Percentiles rank a stretch among this genome's conserved stretches.
These are phyloP conservation scores for Pica pica DNA, from an alignment of 2,113 vertebrate species.

Conservation along the genomic window DNA sequence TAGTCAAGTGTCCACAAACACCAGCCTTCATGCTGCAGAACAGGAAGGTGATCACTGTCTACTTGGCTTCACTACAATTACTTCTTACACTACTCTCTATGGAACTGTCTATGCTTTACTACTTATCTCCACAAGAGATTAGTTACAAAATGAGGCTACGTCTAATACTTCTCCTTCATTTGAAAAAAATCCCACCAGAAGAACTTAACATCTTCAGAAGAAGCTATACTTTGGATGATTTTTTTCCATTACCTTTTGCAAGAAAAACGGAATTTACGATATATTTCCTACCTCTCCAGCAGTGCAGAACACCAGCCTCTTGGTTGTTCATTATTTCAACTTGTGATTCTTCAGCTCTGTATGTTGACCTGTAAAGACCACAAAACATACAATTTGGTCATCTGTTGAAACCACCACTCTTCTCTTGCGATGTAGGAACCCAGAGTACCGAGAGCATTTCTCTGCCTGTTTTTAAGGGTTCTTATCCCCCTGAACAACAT, in stretches of 20 bases:
- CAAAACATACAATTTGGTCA: not conserved
- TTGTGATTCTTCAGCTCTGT: constrained; percentile 29
- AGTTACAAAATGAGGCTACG: not conserved
- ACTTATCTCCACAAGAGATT: not conserved
- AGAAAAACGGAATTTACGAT: constrained; percentile 62
- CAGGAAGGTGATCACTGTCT: not conserved
- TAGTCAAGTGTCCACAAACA: not conserved
- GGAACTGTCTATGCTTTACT: not conserved
- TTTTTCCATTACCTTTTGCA: constrained; percentile 33
- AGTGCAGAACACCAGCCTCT: constrained; percentile 41
- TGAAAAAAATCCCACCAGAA: not conserved
- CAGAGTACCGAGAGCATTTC: no score
- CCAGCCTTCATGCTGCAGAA: not conserved
- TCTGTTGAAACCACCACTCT: not conserved
- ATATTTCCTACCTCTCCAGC: constrained; percentile 71
- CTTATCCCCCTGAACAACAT: no score
- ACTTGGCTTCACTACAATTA: not conserved
- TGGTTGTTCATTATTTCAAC: constrained; percentile 24
- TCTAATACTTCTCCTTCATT: not conserved
- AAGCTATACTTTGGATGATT: not conserved
- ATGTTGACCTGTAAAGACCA: constrained; percentile 21
- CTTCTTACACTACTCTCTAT: no score
- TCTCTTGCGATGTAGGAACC: not conserved
- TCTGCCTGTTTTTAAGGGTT: no score
- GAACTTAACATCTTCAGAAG: not conserved